Percentiles rank a stretch among this genome's conserved stretches.
Conservation (phyloP, 2,113 vertebrate genomes). For the Lontra canadensis region DNA sequence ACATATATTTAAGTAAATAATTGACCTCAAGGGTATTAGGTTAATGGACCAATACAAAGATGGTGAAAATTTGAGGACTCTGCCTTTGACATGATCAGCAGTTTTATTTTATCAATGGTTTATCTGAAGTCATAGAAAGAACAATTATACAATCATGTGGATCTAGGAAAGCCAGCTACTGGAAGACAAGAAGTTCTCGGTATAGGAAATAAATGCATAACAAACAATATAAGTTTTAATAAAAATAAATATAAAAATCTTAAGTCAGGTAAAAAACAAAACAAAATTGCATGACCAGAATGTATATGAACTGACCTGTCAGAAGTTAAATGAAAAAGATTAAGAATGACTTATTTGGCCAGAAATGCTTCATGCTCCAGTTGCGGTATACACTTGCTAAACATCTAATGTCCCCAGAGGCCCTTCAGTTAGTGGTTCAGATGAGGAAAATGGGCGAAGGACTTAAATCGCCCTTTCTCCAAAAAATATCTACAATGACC, state of each 20-base stretch:
- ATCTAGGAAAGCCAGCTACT: background rate
- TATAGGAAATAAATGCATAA: background rate
- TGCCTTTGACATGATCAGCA: background rate
- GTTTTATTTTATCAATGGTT: slow-evolving; percentile 33
- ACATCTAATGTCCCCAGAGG: background rate
- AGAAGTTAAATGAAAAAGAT: slow-evolving; percentile 46
- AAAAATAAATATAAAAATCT: slow-evolving; percentile 17
- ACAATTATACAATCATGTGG: background rate
- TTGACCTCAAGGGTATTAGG: background rate
- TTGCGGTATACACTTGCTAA: background rate
- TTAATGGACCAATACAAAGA: background rate
- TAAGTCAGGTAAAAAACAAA: slow-evolving; percentile 1
- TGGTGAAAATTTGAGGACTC: background rate
- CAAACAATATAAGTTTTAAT: background rate
- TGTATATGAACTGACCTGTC: background rate
- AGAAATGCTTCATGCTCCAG: slow-evolving; percentile 29
- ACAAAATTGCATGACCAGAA: background rate
- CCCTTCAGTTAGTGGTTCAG: background rate
- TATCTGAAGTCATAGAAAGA: background rate
- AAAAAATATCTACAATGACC: background rate
- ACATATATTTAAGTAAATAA: background rate
- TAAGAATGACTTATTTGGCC: slow-evolving; percentile 51
- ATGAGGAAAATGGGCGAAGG: background rate
- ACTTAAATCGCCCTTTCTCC: background rate
- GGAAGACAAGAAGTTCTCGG: background rate